phyloP scores from a whole-genome alignment of 2,888 invertebrate species.

The Bellardia bayeri region DNA sequence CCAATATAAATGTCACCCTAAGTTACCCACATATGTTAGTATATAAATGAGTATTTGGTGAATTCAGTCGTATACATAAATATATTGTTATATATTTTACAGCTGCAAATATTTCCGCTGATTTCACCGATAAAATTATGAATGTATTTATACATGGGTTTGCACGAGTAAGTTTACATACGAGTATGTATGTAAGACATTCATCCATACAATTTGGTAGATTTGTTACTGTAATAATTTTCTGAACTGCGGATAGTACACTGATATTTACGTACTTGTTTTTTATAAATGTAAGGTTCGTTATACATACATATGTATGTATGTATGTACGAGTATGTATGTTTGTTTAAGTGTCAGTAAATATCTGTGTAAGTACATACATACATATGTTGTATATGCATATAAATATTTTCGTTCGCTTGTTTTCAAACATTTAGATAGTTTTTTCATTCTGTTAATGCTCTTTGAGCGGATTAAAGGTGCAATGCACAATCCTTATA shows the following conservation, averaged over 20 bases:
- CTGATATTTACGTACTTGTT: background rate
- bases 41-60: too few relatives aligned
- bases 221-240: conserved; percentile 52
- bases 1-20: too few relatives aligned
- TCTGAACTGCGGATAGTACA: background rate
- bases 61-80: too few relatives aligned
- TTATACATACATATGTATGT: background rate
- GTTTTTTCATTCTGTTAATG: conserved; percentile 59
- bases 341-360: background rate
- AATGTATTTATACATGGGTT: background rate
- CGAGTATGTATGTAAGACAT: background rate
- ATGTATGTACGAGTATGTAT: background rate
- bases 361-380: background rate
- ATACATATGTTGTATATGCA: conserved; percentile 10
- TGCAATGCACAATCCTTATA: conserved; percentile 76
- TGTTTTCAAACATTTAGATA: conserved; percentile 65
- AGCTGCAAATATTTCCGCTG: conserved; percentile 71
- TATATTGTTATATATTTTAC: background rate
- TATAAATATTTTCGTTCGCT: conserved; percentile 43
- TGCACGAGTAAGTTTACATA: background rate
- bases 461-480: conserved; percentile 80
- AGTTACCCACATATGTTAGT: too few relatives aligned
- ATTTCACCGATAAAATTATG: conserved; percentile 52
- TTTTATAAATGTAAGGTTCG: background rate
- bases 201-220: background rate